Evolutionary conservation across 2,888 invertebrate species (phyloP).

Genomic region (Meloe dianella): DNA sequence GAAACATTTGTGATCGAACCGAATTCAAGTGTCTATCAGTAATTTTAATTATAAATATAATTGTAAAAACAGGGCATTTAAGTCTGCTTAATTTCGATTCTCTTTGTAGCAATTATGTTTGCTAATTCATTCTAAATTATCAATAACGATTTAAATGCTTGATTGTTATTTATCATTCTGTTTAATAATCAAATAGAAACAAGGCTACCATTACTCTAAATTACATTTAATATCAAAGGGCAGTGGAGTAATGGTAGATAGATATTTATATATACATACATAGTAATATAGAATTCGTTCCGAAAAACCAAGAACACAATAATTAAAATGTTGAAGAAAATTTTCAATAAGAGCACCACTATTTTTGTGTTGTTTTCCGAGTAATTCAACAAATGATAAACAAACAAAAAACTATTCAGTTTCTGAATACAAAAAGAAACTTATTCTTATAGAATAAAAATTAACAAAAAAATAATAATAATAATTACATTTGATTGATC

Average conservation of each 20-base stretch:
- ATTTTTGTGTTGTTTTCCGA: constrained; percentile 20
- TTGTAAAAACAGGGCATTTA: not conserved
- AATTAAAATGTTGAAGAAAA: too few species aligned
- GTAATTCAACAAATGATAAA: constrained; percentile 22
- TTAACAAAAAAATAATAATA: constrained; percentile 43
- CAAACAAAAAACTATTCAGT: constrained; percentile 39
- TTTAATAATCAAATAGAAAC: constrained; percentile 20
- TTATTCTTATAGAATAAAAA: constrained; percentile 54
- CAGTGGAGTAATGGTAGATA: not conserved
- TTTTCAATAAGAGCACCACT: constrained; percentile 27
- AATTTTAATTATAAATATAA: not conserved
- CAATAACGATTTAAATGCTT: not conserved
- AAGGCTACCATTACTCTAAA: constrained; percentile 20
- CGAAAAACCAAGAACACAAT: too few species aligned
- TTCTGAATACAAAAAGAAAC: constrained; percentile 42
- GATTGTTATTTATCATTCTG: not conserved
- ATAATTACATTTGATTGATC: not conserved
- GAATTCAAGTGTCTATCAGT: not conserved
- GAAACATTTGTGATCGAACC: not conserved
- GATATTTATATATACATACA: too few species aligned
- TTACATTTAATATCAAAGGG: constrained; percentile 13
- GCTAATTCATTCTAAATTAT: not conserved
- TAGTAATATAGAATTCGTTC: too few species aligned
- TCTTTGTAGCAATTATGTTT: not conserved
- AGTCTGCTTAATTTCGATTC: not conserved